phyloP scores from a whole-genome alignment of 2,797 vertebrate genomes.

The Dallia pectoralis region DNA sequence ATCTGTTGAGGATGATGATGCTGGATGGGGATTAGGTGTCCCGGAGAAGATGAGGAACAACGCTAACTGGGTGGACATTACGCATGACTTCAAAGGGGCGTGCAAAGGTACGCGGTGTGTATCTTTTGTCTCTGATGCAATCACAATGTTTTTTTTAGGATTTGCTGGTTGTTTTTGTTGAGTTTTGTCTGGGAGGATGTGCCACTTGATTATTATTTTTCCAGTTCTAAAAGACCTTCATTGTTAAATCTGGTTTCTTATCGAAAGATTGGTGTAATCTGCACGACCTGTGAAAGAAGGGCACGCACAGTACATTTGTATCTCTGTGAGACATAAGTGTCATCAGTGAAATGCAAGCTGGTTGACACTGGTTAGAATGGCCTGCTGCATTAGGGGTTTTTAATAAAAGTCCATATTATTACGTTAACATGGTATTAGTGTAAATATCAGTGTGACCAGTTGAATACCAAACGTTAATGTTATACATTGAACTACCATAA shows the following conservation, averaged over 20 bases:
- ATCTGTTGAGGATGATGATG: conserved; percentile 90
- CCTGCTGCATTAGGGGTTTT: too few relatives aligned
- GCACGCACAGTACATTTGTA: neutral
- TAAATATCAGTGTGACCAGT: too few relatives aligned
- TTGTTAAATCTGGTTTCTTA: neutral
- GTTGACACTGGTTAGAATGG: neutral
- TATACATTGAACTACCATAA: too few relatives aligned
- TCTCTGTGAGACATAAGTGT: neutral
- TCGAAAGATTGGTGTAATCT: conserved; percentile 1
- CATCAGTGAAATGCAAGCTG: neutral
- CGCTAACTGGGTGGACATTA: conserved; percentile 94
- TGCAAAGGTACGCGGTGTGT: conserved; percentile 83
- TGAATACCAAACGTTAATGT: too few relatives aligned
- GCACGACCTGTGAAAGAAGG: neutral
- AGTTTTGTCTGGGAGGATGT: neutral
- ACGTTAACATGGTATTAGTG: too few relatives aligned
- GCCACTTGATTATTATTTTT: neutral
- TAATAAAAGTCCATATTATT: too few relatives aligned
- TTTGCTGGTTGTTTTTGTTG: too few relatives aligned
- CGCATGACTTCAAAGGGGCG: conserved; percentile 90
- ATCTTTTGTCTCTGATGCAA: too few relatives aligned
- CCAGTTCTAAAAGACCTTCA: neutral
- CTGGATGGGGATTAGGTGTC: conserved; percentile 89
- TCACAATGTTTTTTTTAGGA: neutral
- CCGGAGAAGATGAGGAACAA: conserved; percentile 94